Percentiles rank a stretch among this genome's conserved stretches.
Evolutionary conservation across 2,888 invertebrate genomes (phyloP).

Genomic region (Cataglyphis altisquamis): DNA sequence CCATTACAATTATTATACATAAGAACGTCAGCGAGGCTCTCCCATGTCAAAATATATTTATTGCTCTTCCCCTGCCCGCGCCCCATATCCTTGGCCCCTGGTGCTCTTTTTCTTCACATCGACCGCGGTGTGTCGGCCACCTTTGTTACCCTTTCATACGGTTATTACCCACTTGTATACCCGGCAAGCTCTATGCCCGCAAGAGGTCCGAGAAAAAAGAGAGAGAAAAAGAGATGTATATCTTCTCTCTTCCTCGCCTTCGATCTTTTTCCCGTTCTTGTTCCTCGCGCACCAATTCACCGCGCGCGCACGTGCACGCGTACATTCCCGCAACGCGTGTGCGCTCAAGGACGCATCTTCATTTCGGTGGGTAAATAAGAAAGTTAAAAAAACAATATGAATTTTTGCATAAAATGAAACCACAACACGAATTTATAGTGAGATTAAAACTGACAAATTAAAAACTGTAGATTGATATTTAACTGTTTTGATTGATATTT

Average conservation of each 20-base stretch:
- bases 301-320: slow-evolving; percentile 49
- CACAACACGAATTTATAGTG: background rate
- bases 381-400: background rate
- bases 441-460: background rate
- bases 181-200: slow-evolving; percentile 63
- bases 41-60: slow-evolving; percentile 86
- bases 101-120: slow-evolving; percentile 63
- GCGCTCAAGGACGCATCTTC: slow-evolving; percentile 59
- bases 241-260: background rate
- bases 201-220: slow-evolving; percentile 24
- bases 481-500: too few species aligned
- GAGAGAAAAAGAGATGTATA: background rate
- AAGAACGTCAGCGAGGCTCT: slow-evolving; percentile 75
- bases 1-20: slow-evolving; percentile 84
- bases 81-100: slow-evolving; percentile 45
- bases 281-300: slow-evolving; percentile 21
- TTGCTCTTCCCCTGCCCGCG: slow-evolving; percentile 77
- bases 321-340: slow-evolving; percentile 40
- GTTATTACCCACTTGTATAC: slow-evolving; percentile 84
- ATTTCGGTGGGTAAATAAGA: slow-evolving; percentile 24
- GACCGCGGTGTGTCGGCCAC: slow-evolving; percentile 83
- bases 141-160: slow-evolving; percentile 84
- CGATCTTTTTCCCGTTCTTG: slow-evolving; percentile 39
- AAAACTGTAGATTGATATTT: background rate
- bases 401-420: background rate